Percentiles rank a stretch among this genome's conserved stretches.
These are phyloP conservation scores for Procambarus clarkii DNA, from an alignment of 1,140 invertebrate genomes.

Conservation along the genomic window DNA sequence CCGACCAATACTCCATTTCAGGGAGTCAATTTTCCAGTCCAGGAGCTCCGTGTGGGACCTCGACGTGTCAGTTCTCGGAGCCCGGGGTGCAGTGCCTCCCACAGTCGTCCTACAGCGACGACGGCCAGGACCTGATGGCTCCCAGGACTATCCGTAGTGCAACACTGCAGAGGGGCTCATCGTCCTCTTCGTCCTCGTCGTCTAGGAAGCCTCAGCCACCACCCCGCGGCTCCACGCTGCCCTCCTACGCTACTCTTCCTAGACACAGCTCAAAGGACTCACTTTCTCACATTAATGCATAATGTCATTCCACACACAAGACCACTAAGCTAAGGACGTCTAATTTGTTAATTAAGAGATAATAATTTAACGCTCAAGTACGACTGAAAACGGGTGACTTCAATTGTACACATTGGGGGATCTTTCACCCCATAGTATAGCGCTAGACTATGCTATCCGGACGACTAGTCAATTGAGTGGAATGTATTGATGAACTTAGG, in stretches of 20 bases:
- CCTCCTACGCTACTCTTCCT: constrained; percentile 65
- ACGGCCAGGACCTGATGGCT: constrained; percentile 14
- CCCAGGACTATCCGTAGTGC: constrained; percentile 40
- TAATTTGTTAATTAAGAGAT: neutral
- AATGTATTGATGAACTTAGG: neutral
- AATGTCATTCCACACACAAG: neutral
- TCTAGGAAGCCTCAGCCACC: constrained; percentile 68
- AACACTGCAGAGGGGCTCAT: constrained; percentile 45
- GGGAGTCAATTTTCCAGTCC: constrained; percentile 70
- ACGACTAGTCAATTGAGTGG: neutral
- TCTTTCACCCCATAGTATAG: neutral
- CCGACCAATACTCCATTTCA: constrained; percentile 67
- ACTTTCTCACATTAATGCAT: constrained; percentile 67
- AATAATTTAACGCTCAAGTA: constrained; percentile 38
- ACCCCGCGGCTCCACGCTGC: constrained; percentile 59
- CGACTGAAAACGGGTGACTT: constrained; percentile 31
- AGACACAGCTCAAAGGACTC: constrained; percentile 69
- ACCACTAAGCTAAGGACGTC: constrained; percentile 7
- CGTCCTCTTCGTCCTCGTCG: constrained; percentile 40
- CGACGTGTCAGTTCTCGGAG: constrained; percentile 48
- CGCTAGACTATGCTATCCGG: neutral
- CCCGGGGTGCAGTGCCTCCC: constrained; percentile 28
- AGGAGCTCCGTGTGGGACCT: constrained; percentile 32
- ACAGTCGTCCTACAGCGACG: constrained; percentile 18
- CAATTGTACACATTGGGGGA: neutral